Base-by-base conservation (phyloP, 2,888 invertebrate genomes). In the Campoplex capitator region DNA sequence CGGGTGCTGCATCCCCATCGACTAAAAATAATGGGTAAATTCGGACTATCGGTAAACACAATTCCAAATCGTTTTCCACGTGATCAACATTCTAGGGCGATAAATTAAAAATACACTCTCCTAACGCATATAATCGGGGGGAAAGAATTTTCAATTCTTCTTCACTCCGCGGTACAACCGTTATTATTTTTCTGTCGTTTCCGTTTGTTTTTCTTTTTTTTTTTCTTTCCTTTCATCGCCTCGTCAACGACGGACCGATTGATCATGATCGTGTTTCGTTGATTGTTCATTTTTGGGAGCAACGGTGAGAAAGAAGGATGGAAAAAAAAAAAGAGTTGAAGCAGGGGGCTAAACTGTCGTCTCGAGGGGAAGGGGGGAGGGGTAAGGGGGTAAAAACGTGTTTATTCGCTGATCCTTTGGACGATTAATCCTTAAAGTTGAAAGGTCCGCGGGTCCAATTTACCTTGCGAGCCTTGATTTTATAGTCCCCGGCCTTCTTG, bases 381-480 rank as follows among this genome's bases (percentile, higher is more conserved):
- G 23, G 23, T 2, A 9, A n/a, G 23, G 23, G 56, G 8, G 11
- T 11, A 0, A 48, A 16, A 13, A 42, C 9, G 1, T 35, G 18
- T 42, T 18, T 35, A 1, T 28, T 67, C 3, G 56, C 56, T 8
- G 23, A 28, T 56, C 23, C 28, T 51, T 51, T 18, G n/a, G 18
- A 51, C 51, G 51, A 62, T 62, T 16, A 62, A 62, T 28, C 0
- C 32, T 62, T 32, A 28, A 28, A 23, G 28, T 32, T 62, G 62
- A 58, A 48, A 2, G 16, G 42, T 70, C 71, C 71, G 32, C 65
- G 32, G 48, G 32, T 80, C 56, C 65, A 62, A 62, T 84, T 96
- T 97, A 98, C 98, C 98, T 98, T 97, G 95, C 98, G 96, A 91
- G 98, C 98, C 95, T 98, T 98, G 94, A 96, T 96, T 95, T 97